phyloP scores from a whole-genome alignment of 1,140 invertebrate species.

The Heliconius himera region DNA sequence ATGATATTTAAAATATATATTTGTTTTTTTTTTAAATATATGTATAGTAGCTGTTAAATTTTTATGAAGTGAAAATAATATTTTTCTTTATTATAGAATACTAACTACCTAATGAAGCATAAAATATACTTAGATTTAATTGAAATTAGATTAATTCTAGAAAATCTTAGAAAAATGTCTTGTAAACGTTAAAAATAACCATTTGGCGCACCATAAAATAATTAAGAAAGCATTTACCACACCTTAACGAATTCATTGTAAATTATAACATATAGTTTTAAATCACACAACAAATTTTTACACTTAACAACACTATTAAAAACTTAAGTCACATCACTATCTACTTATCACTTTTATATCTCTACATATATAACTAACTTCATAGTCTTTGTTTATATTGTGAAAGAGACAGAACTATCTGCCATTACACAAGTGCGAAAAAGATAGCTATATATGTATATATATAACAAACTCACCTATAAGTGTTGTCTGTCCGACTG shows the following conservation, averaged over 20 bases:
- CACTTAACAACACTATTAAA: background rate
- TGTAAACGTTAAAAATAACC: too few relatives aligned
- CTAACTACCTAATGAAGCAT: too few relatives aligned
- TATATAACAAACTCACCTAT: conserved; percentile 53
- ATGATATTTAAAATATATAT: too few relatives aligned
- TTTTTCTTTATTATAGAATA: too few relatives aligned
- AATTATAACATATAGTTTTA: background rate
- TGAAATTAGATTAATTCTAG: too few relatives aligned
- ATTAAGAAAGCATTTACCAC: too few relatives aligned
- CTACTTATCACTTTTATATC: background rate
- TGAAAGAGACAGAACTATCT: background rate
- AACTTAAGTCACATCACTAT: background rate
- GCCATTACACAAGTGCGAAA: background rate
- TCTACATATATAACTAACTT: background rate
- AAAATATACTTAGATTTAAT: too few relatives aligned
- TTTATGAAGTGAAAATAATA: too few relatives aligned
- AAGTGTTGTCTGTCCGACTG: conserved; percentile 58
- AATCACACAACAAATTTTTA: background rate
- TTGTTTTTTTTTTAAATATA: too few relatives aligned
- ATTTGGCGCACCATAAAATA: too few relatives aligned
- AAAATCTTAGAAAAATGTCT: too few relatives aligned
- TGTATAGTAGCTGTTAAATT: too few relatives aligned
- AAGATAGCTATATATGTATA: background rate
- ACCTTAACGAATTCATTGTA: background rate
- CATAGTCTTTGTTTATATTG: background rate